These are phyloP conservation scores for Drosophila borborema DNA, from an alignment of 2,888 invertebrate genomes.

Conservation along the genomic window DNA sequence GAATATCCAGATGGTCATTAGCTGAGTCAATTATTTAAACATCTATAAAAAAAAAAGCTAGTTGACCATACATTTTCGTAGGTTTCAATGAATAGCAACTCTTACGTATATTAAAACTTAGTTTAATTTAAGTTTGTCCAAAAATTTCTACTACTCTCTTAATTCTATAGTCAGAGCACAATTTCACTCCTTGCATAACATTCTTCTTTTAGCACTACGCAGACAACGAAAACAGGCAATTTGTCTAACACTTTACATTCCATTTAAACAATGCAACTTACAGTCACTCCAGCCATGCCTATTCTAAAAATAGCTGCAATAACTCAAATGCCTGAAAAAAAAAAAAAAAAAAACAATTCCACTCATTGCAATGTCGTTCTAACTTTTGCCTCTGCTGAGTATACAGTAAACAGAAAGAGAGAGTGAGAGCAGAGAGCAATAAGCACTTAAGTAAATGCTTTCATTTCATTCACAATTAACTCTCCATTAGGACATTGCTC, in stretches of 20 bases:
- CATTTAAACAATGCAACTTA: not conserved
- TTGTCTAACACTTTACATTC: not conserved
- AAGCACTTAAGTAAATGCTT: not conserved
- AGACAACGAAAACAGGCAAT: not conserved
- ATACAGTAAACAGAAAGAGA: not conserved
- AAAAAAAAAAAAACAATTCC: not conserved
- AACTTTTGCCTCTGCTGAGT: not conserved
- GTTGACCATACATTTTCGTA: too few relatives aligned
- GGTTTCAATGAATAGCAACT: too few relatives aligned
- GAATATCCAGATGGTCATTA: not conserved
- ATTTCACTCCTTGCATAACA: not conserved
- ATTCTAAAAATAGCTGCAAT: not conserved
- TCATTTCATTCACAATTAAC: slow-evolving; percentile 9
- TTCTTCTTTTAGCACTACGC: not conserved
- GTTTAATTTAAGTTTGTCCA: not conserved
- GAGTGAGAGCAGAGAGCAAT: not conserved
- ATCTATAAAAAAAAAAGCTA: too few relatives aligned
- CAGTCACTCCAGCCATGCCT: not conserved
- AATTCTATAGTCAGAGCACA: not conserved
- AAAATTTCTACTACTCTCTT: too few relatives aligned
- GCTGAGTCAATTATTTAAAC: not conserved
- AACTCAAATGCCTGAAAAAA: not conserved
- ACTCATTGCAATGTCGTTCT: not conserved
- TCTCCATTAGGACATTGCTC: not conserved
- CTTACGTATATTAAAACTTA: not conserved